Conservation (phyloP, 2,888 invertebrate genomes). For the Thalpophila matura region DNA sequence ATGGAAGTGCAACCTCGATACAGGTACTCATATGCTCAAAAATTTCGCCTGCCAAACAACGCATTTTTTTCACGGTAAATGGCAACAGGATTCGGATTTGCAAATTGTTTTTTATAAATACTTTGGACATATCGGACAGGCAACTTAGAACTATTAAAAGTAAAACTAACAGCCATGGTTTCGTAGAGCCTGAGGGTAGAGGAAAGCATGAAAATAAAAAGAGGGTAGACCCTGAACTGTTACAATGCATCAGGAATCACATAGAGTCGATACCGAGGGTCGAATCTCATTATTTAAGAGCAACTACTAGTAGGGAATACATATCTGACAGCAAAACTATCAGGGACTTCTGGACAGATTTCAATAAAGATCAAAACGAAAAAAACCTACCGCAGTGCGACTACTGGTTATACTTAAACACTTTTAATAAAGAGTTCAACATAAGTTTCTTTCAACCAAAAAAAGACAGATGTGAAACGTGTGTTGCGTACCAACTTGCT, state of each 20-base stretch:
- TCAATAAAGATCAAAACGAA: slow-evolving; percentile 7
- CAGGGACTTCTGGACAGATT: slow-evolving; percentile 33
- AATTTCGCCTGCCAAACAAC: slow-evolving; percentile 49
- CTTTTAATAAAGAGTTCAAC: slow-evolving; percentile 51
- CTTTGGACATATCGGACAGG: slow-evolving; percentile 9
- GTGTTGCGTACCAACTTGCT: slow-evolving; percentile 36
- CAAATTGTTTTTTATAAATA: slow-evolving; percentile 21
- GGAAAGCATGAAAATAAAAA: slow-evolving; percentile 64
- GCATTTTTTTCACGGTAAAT: slow-evolving; percentile 53
- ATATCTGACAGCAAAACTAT: slow-evolving; percentile 13
- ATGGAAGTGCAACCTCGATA: slow-evolving; percentile 41
- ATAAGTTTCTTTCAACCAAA: slow-evolving; percentile 57
- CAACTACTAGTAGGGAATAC: slow-evolving; percentile 52
- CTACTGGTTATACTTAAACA: slow-evolving; percentile 32
- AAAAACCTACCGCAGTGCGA: slow-evolving; percentile 46
- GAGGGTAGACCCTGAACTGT: slow-evolving; percentile 59
- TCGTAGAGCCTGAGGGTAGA: slow-evolving; percentile 39
- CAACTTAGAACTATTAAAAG: slow-evolving; percentile 12
- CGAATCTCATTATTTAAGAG: slow-evolving; percentile 64
- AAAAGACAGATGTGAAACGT: slow-evolving; percentile 59
- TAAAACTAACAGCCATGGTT: slow-evolving; percentile 16
- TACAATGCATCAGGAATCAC: slow-evolving; percentile 43
- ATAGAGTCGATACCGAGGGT: slow-evolving; percentile 57
- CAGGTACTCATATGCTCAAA: slow-evolving; percentile 49
- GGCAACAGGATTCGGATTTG: slow-evolving; percentile 2